Conservation (phyloP, 2,888 invertebrate genomes). For the Yponomeuta malinellus region DNA sequence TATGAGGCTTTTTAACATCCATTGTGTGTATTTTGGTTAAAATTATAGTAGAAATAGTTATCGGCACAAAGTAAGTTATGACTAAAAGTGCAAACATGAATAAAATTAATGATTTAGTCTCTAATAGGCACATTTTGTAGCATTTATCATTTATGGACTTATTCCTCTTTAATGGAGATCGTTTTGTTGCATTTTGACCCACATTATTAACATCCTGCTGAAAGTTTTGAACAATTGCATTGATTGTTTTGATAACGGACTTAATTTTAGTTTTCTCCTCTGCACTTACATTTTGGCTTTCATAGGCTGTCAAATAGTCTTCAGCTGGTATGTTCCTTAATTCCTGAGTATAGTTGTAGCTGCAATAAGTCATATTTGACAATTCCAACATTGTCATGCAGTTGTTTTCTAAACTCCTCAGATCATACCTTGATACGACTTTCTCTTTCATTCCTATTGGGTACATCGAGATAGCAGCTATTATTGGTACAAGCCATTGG, state of each 20-base stretch:
- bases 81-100: conserved; percentile 55
- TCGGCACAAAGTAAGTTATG: conserved; percentile 61
- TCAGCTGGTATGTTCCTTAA: conserved; percentile 36
- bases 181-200: conserved; percentile 37
- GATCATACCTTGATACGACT: conserved; percentile 29
- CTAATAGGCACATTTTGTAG: conserved; percentile 53
- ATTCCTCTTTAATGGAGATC: conserved; percentile 33
- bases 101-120: conserved; percentile 50
- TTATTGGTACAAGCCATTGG: conserved; percentile 58
- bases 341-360: conserved; percentile 32
- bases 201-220: conserved; percentile 30
- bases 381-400: conserved; percentile 54
- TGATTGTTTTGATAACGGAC: conserved; percentile 45
- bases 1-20: conserved; percentile 42
- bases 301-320: conserved; percentile 43
- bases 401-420: conserved; percentile 33
- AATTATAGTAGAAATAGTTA: conserved; percentile 57
- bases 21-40: conserved; percentile 58
- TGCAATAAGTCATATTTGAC: conserved; percentile 31
- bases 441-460: conserved; percentile 48
- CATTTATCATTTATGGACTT: conserved; percentile 40
- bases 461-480: conserved; percentile 54
- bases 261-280: conserved; percentile 36
- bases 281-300: conserved; percentile 30
- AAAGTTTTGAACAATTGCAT: conserved; percentile 44